phyloP scores from a whole-genome alignment of 2,113 vertebrate genomes.

The Mungos mungo region DNA sequence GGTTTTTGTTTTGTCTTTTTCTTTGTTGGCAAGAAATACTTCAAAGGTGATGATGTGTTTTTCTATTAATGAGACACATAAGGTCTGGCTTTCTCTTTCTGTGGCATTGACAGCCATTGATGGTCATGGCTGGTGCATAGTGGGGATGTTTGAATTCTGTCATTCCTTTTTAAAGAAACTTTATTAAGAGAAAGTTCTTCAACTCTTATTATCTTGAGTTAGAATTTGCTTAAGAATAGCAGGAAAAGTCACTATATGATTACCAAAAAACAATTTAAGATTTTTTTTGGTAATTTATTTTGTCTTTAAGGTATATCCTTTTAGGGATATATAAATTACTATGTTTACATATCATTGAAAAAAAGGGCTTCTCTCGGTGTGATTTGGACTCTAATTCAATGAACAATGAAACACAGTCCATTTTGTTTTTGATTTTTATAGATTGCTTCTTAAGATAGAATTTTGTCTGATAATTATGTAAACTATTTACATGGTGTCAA shows the following conservation, averaged over 20 bases:
- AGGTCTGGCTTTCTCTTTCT: background rate
- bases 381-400: background rate
- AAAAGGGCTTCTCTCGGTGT: background rate
- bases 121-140: background rate
- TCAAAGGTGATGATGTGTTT: background rate
- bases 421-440: background rate
- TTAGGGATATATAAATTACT: background rate
- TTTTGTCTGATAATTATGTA: background rate
- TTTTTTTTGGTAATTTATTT: background rate
- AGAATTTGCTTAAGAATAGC: background rate
- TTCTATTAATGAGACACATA: background rate
- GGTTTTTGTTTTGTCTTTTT: no score
- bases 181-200: background rate
- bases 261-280: background rate
- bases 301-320: background rate
- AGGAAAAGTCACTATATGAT: background rate
- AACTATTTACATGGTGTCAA: background rate
- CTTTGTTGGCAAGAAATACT: background rate
- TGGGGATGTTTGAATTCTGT: background rate
- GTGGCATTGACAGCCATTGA: accelerated
- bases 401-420: background rate
- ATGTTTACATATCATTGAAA: background rate
- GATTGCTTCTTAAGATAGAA: background rate
- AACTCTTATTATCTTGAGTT: background rate
- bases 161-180: background rate